Conservation (phyloP, 2,888 invertebrate species). For the Neocrepidodera transversa region DNA sequence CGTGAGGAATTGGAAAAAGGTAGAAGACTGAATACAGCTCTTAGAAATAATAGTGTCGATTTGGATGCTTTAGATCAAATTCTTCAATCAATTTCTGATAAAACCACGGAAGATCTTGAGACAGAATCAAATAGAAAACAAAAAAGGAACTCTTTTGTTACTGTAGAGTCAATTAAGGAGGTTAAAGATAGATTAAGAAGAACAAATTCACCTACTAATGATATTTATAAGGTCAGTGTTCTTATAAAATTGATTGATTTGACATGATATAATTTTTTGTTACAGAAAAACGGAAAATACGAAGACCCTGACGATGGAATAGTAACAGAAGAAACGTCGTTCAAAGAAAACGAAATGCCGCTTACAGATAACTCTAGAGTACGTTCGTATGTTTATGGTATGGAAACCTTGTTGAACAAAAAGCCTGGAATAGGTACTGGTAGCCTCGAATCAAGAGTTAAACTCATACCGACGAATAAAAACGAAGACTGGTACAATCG, state of each 20-base stretch:
- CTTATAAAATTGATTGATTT: no score
- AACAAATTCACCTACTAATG: conserved; percentile 61
- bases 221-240: conserved; percentile 45
- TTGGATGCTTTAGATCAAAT: conserved; percentile 64
- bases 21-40: conserved; percentile 62
- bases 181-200: conserved; percentile 66
- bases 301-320: conserved; percentile 61
- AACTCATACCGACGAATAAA: conserved; percentile 50
- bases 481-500: conserved; percentile 75
- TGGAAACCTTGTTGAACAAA: conserved; percentile 56
- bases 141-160: conserved; percentile 64
- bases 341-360: conserved; percentile 33
- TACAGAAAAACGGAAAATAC: conserved; percentile 37
- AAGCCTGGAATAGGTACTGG: conserved; percentile 58
- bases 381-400: conserved; percentile 61
- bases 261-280: no score
- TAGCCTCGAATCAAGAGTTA: conserved; percentile 61
- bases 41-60: conserved; percentile 64
- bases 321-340: conserved; percentile 55
- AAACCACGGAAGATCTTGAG: conserved; percentile 47
- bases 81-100: conserved; percentile 56
- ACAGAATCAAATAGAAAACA: conserved; percentile 44
- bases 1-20: conserved; percentile 66
- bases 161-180: conserved; percentile 68
- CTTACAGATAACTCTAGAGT: conserved; percentile 51